A percentile compares a stretch with the other conserved stretches of the same genome.
Evolutionary conservation across 1,140 invertebrate genomes (phyloP).

Genomic region (Hyposmocoma kahamanoa): DNA sequence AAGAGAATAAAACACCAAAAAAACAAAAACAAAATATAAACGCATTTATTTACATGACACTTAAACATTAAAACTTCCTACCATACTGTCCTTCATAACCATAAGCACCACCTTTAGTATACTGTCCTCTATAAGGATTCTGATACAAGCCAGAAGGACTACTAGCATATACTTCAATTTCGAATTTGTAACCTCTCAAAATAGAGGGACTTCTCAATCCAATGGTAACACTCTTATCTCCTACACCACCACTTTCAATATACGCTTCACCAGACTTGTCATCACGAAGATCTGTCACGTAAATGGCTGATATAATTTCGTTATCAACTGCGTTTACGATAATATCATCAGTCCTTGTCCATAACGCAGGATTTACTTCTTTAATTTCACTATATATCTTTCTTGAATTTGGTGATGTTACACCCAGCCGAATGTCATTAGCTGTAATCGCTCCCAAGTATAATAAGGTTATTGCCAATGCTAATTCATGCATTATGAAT

Average conservation of each 20-base stretch:
- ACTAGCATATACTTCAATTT: slow-evolving; percentile 46
- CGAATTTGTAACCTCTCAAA: slow-evolving; percentile 56
- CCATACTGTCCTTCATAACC: too few species aligned
- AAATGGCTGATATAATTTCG: slow-evolving; percentile 46
- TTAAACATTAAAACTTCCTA: too few species aligned
- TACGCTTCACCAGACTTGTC: slow-evolving; percentile 45
- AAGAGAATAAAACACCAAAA: too few species aligned
- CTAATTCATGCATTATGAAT: too few species aligned
- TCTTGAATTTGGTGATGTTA: slow-evolving; percentile 25
- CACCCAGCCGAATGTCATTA: slow-evolving; percentile 45
- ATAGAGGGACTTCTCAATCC: slow-evolving; percentile 47
- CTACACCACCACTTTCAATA: slow-evolving; percentile 50
- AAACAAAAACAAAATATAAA: too few species aligned
- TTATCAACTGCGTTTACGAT: slow-evolving; percentile 39
- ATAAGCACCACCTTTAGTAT: too few species aligned
- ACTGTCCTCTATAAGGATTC: too few species aligned
- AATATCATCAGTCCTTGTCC: slow-evolving; percentile 51
- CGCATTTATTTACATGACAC: too few species aligned
- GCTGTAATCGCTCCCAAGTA: too few species aligned
- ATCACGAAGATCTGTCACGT: slow-evolving; percentile 47
- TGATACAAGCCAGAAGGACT: too few species aligned
- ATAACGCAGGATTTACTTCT: slow-evolving; percentile 49
- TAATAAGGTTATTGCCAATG: too few species aligned
- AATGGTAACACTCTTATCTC: slow-evolving; percentile 44
- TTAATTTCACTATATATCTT: slow-evolving; percentile 52